These are phyloP conservation scores for Pollenia amentaria DNA, from an alignment of 2,888 invertebrate species.

Conservation along the genomic window DNA sequence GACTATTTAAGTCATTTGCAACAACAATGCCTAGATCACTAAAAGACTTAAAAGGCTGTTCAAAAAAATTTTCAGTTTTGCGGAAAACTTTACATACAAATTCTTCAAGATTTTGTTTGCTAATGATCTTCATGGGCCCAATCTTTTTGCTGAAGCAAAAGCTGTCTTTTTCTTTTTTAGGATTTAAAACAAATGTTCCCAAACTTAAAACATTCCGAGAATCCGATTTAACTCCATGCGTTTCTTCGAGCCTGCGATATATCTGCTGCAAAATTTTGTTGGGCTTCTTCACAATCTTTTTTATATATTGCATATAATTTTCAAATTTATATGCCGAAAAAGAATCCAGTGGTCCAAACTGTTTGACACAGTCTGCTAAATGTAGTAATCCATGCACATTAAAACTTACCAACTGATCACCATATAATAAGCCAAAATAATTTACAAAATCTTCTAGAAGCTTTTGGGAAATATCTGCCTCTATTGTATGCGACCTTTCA, in stretches of 20 bases:
- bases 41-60: not conserved
- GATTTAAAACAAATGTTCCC: constrained; percentile 7
- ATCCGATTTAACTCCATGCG: constrained; percentile 5
- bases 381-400: constrained; percentile 42
- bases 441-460: constrained; percentile 52
- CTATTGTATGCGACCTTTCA: too few species aligned
- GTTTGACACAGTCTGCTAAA: constrained; percentile 49
- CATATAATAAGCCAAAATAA: too few species aligned
- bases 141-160: not conserved
- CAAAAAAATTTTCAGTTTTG: constrained; percentile 25
- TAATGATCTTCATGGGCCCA: constrained; percentile 17
- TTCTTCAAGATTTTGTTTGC: not conserved
- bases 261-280: too few species aligned
- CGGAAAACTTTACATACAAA: too few species aligned
- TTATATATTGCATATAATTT: too few species aligned
- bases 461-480: too few species aligned
- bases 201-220: not conserved
- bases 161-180: constrained; percentile 36
- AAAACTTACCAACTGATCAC: not conserved
- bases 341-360: constrained; percentile 4
- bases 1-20: too few species aligned
- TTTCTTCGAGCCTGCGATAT: constrained; percentile 32
- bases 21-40: too few species aligned
- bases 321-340: too few species aligned
- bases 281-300: too few species aligned